These are phyloP conservation scores for Psilanteris sp. DNA, from an alignment of 1,140 invertebrate species.

Conservation along the genomic window DNA sequence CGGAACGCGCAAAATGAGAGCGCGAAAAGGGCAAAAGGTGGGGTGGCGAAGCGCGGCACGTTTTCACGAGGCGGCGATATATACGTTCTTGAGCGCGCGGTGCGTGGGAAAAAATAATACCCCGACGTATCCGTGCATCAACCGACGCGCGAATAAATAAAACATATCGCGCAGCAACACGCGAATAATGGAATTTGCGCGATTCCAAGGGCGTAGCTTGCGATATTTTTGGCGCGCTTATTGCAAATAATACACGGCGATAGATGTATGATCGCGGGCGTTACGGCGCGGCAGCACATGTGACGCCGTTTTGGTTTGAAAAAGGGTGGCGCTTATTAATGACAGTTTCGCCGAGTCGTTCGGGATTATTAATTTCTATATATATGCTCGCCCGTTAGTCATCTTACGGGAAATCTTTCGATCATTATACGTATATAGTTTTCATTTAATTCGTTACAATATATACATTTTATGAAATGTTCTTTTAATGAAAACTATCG, in stretches of 20 bases:
- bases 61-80: constrained; percentile 48
- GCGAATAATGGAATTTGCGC: constrained; percentile 49
- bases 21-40: constrained; percentile 9
- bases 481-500: too few relatives aligned
- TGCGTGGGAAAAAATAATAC: constrained; percentile 51
- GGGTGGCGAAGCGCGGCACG: constrained; percentile 34
- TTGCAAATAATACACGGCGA: constrained; percentile 43
- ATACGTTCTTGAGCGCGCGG: constrained; percentile 32
- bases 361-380: too few relatives aligned
- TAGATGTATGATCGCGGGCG: constrained; percentile 44
- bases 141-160: constrained; percentile 38
- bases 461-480: too few relatives aligned
- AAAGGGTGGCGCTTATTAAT: constrained; percentile 17
- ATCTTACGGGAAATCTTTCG: too few relatives aligned
- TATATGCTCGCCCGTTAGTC: too few relatives aligned
- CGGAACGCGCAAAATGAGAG: constrained; percentile 1
- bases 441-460: too few relatives aligned
- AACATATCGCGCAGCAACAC: constrained; percentile 38
- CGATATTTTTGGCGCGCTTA: constrained; percentile 50
- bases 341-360: too few relatives aligned
- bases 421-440: too few relatives aligned
- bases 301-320: constrained; percentile 2
- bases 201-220: constrained; percentile 30
- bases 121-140: constrained; percentile 34
- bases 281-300: not conserved